phyloP scores from a whole-genome alignment of 2,888 invertebrate genomes.

The Agrotis clavis region DNA sequence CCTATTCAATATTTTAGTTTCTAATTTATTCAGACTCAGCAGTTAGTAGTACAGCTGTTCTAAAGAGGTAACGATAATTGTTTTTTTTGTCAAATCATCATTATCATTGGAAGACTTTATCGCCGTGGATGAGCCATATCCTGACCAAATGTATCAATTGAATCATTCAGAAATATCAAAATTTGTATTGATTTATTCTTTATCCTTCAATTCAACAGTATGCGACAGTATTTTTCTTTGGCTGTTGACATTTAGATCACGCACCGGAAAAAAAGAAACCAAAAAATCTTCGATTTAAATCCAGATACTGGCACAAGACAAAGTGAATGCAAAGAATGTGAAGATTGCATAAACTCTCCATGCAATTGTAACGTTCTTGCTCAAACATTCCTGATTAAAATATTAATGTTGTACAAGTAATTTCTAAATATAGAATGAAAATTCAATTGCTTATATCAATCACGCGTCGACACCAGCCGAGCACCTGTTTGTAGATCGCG shows the following conservation, averaged over 20 bases:
- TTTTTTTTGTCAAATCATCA: no score
- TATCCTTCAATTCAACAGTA: neutral
- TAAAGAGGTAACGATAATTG: no score
- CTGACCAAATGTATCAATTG: no score
- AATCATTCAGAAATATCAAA: neutral
- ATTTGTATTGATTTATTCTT: neutral
- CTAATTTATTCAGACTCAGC: no score
- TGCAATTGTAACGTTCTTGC: slow-evolving; percentile 54
- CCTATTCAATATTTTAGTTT: no score
- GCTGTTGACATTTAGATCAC: slow-evolving; percentile 3
- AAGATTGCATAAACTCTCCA: slow-evolving; percentile 52
- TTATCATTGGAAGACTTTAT: no score
- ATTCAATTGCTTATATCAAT: slow-evolving; percentile 69
- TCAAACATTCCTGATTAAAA: slow-evolving; percentile 64
- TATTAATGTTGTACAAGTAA: slow-evolving; percentile 67
- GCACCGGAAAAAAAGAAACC: slow-evolving; percentile 2
- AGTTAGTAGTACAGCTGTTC: no score
- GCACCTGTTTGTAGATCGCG: slow-evolving; percentile 89
- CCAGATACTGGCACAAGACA: slow-evolving; percentile 11
- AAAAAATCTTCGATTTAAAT: slow-evolving; percentile 14
- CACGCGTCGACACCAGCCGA: slow-evolving; percentile 68
- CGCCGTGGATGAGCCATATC: neutral
- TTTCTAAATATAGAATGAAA: slow-evolving; percentile 68
- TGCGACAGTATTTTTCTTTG: neutral
- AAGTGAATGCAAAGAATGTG: slow-evolving; percentile 45